These are phyloP conservation scores for Phaetusa simplex DNA, from an alignment of 2,113 vertebrate species.

Conservation along the genomic window DNA sequence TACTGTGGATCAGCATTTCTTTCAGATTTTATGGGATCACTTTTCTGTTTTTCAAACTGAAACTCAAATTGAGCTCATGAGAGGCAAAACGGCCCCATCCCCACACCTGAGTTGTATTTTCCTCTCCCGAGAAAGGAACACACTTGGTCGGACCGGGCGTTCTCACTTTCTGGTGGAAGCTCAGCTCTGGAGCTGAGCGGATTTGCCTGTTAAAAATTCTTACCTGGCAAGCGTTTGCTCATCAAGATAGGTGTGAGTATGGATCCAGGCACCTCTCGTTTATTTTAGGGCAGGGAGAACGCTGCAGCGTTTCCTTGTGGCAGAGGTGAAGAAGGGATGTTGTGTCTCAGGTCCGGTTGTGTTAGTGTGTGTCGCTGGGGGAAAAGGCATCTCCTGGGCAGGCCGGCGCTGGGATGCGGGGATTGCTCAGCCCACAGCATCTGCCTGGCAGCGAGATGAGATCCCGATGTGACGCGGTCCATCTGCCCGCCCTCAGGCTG, in stretches of 20 bases:
- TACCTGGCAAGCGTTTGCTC: neutral
- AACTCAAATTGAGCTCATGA: neutral
- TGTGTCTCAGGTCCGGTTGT: fast-evolving
- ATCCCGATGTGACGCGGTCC: fast-evolving
- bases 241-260: neutral
- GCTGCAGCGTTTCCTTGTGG: neutral
- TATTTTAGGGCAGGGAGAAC: neutral
- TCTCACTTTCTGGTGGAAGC: neutral
- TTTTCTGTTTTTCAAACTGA: neutral
- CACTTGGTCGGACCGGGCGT: neutral
- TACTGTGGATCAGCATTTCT: neutral
- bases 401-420: neutral
- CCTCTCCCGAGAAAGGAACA: neutral
- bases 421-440: neutral
- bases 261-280: neutral
- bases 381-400: neutral
- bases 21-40: neutral
- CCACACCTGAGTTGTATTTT: neutral
- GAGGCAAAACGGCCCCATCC: neutral
- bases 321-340: neutral
- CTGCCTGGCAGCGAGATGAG: fast-evolving
- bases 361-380: neutral
- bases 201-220: neutral
- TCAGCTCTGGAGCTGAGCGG: neutral
- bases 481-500: fast-evolving